Evolutionary conservation across 2,113 vertebrate species (phyloP).

Genomic region (Prionailurus viverrinus): DNA sequence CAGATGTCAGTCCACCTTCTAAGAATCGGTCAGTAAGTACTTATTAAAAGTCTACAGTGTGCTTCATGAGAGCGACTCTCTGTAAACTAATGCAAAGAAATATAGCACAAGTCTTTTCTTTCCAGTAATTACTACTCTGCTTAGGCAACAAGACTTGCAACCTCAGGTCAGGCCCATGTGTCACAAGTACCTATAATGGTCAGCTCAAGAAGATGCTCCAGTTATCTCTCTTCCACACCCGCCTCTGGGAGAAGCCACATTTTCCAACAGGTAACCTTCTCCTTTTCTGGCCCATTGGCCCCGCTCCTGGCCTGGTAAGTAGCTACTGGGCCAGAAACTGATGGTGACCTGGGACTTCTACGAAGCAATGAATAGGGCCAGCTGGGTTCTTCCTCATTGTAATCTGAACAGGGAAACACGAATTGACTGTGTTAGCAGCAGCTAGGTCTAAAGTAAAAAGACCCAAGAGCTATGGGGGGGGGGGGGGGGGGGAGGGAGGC

Average conservation of each 20-base stretch:
- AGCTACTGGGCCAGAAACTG: neutral
- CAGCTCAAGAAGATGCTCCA: neutral
- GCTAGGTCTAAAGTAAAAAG: neutral
- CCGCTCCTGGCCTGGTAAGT: neutral
- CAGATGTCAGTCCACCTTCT: neutral
- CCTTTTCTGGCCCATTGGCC: neutral
- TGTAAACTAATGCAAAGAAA: neutral
- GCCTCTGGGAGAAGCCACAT: neutral
- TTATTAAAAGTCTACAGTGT: slow-evolving; percentile 10
- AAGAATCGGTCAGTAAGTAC: neutral
- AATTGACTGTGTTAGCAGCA: neutral
- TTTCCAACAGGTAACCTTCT: neutral
- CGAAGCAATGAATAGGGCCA: neutral
- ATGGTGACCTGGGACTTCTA: neutral
- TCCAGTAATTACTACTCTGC: neutral
- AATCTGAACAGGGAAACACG: neutral
- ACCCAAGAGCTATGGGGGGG: accelerated
- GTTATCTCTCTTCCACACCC: neutral
- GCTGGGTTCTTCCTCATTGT: neutral
- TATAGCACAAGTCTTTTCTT: neutral
- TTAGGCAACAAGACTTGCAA: neutral
- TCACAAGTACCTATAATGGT: neutral
- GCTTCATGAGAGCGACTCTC: neutral
- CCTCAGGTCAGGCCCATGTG: neutral
- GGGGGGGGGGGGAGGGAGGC: accelerated